Conservation (phyloP, 2,797 vertebrate genomes). For the Acridotheres tristis region DNA sequence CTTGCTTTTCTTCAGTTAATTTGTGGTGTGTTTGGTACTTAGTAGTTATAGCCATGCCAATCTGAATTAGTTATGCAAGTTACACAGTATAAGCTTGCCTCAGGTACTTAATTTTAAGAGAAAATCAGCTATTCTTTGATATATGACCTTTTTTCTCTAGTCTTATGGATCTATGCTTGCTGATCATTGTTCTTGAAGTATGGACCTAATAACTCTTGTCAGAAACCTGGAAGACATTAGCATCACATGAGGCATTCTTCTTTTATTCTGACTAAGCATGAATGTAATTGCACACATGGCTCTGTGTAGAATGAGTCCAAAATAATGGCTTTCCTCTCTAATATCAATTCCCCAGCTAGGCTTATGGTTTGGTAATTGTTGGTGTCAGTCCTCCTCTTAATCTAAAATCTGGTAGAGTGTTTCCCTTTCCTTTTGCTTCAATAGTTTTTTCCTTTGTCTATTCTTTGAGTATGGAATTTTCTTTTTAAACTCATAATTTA, state of each 20-base stretch:
- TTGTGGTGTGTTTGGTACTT: background rate
- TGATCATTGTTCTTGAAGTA: background rate
- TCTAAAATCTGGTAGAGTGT: background rate
- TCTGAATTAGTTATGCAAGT: background rate
- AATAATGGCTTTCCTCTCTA: background rate
- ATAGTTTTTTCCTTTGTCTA: background rate
- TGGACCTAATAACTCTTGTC: background rate
- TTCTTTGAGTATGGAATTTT: background rate
- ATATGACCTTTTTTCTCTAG: background rate
- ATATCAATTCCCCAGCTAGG: background rate
- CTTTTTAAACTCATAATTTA: background rate
- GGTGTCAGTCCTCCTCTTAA: background rate
- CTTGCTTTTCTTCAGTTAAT: background rate
- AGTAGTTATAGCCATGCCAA: background rate
- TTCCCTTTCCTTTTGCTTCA: background rate
- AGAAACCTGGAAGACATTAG: background rate
- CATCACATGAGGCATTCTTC: background rate
- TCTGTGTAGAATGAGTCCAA: background rate
- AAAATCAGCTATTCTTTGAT: background rate
- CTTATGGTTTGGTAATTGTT: background rate
- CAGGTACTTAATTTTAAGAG: background rate
- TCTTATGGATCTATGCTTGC: background rate
- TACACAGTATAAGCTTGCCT: background rate
- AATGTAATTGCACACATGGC: background rate
- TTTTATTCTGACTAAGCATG: background rate